A percentile compares a stretch with the other conserved stretches of the same genome.
phyloP scores from a whole-genome alignment of 1,140 invertebrate species.

The Conus ventricosus region DNA sequence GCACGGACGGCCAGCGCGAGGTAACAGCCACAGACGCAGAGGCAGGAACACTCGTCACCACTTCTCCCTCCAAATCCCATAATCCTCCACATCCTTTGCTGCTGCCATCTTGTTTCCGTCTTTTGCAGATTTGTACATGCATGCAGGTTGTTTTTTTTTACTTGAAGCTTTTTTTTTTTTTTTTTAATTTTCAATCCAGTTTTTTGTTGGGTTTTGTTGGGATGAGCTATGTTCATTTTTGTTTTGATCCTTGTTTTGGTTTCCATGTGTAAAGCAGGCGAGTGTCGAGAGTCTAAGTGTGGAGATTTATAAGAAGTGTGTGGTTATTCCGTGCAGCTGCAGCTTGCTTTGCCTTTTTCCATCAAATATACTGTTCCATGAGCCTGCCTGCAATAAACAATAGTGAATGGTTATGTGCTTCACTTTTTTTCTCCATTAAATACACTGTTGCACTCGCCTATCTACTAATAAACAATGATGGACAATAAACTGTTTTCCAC shows the following conservation, averaged over 20 bases:
- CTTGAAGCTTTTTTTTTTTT: not conserved
- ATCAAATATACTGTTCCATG: not conserved
- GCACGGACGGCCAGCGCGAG: not conserved
- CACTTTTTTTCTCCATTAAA: no score
- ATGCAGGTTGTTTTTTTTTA: not conserved
- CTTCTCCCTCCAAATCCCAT: not conserved
- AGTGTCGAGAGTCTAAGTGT: not conserved
- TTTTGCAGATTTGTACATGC: not conserved
- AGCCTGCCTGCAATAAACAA: not conserved
- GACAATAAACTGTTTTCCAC: no score
- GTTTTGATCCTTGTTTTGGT: not conserved
- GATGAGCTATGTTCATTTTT: not conserved
- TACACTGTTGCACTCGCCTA: no score
- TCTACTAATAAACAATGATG: no score
- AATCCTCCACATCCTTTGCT: not conserved
- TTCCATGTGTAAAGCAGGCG: not conserved
- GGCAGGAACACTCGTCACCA: not conserved
- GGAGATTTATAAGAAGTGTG: not conserved
- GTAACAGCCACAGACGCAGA: not conserved
- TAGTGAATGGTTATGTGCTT: no score
- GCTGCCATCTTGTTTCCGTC: not conserved
- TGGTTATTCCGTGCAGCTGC: not conserved
- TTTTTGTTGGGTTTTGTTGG: not conserved
- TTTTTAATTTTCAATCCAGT: not conserved
- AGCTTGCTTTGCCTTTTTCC: slow-evolving; percentile 6